Conservation (phyloP, 2,113 vertebrate species). For the Psophia crepitans region DNA sequence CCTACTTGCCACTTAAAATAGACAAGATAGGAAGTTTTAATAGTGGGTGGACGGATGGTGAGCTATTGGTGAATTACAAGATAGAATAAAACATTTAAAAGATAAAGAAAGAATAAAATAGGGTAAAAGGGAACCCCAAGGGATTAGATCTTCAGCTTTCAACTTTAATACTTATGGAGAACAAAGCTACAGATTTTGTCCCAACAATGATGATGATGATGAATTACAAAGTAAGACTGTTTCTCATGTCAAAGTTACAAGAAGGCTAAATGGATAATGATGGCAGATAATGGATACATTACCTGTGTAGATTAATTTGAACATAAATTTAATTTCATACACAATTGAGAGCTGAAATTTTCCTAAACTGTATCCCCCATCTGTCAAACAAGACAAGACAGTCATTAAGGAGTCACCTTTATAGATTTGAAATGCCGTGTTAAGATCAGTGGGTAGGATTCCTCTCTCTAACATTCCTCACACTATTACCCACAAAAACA, state of each 20-base stretch:
- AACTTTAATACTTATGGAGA: neutral
- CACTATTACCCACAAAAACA: neutral
- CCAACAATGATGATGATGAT: neutral
- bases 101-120: neutral
- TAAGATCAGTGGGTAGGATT: neutral
- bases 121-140: neutral
- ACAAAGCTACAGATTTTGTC: neutral
- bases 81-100: neutral
- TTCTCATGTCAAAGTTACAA: neutral
- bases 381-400: neutral
- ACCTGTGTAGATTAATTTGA: neutral
- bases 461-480: neutral
- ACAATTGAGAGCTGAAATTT: neutral
- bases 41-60: neutral
- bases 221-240: neutral
- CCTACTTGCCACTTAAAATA: neutral
- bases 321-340: constrained; percentile 3
- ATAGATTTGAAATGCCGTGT: neutral
- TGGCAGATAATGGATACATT: neutral
- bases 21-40: neutral
- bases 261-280: neutral
- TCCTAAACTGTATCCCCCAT: neutral
- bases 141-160: neutral
- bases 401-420: neutral
- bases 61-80: neutral